Percentiles rank a stretch among this genome's conserved stretches.
These are phyloP conservation scores for Crotalus viridis DNA, from an alignment of 2,113 vertebrate genomes.

Conservation along the genomic window DNA sequence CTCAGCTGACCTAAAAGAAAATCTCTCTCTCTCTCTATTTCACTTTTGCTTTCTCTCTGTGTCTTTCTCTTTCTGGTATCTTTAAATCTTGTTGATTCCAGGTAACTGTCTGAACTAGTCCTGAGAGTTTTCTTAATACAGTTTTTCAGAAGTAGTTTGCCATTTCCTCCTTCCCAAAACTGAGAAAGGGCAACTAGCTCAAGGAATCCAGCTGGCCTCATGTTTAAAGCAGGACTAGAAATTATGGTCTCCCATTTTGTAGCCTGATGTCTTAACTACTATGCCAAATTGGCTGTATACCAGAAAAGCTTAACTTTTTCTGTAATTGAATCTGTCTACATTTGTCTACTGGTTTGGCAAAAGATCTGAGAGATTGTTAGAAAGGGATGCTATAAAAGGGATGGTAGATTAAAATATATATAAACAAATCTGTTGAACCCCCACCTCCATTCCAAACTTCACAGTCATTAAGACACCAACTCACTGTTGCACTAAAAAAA, in stretches of 20 bases:
- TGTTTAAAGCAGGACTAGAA: not conserved
- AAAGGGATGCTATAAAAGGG: not conserved
- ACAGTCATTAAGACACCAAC: not conserved
- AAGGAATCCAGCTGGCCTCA: not conserved
- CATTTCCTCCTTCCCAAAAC: not conserved
- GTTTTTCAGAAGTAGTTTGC: not conserved
- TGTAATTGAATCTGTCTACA: not conserved
- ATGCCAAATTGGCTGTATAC: not conserved
- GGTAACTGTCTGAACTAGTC: not conserved
- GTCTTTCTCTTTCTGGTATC: too few species aligned
- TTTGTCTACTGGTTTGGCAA: not conserved
- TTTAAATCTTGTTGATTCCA: not conserved
- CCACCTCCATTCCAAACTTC: not conserved
- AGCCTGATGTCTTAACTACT: not conserved
- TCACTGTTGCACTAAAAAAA: not conserved
- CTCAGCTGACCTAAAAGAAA: too few species aligned
- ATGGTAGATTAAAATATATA: not conserved
- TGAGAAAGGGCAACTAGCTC: not conserved
- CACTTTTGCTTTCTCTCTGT: too few species aligned
- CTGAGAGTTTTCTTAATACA: not conserved
- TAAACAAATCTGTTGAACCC: not conserved
- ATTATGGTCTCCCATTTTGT: not conserved
- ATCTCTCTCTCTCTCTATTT: not conserved
- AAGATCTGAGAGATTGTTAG: not conserved
- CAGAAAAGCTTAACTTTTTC: not conserved